Base-by-base conservation (phyloP, 1,140 invertebrate species). In the Bombus huntii region DNA sequence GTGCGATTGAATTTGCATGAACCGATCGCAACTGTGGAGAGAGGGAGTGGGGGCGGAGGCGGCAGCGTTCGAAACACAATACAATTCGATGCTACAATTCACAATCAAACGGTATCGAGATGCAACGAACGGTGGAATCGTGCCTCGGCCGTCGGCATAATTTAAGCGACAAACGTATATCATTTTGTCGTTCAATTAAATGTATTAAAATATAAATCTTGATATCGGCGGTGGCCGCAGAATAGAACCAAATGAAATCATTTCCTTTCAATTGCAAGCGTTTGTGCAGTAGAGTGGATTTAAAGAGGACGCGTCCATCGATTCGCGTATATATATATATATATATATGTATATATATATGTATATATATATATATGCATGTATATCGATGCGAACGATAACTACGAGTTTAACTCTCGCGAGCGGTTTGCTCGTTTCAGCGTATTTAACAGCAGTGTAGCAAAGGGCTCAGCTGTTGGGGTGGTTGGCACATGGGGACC, bases 401-500 rank as follows among this genome's bases (percentile, higher is more conserved):
- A 91, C 89, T 92, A 87, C 86, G 88, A 87, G 90, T 91, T 91
- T 91, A 89, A 91, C 86, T 91, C 83, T 88, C 82, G 90, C 88
- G 90, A 91, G 83, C 79, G 86, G 90, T 89, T 88, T 91, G 86
- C 88, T 91, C 88, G 90, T 89, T 90, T 90, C 89, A 90, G 70
- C 87, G 88, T 90, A 92, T 91, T 92, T 91, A 92, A 92, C 88
- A 87, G 91, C 80, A 89, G 78, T 81, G 85, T 83, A 89, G 78
- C 84, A 85, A 82, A 87, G 87, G 87, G 74, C 84, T 87, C 85
- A 88, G 88, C 85, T 87, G 85, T 87, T 87, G 76, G 89, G 87
- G 81, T 88, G 81, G 88, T 82, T 89, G 91, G 90, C 88, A 87
- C 91, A 91, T 88, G 90, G 91, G 90, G 90, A 88, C 81, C 88